Percentiles rank a stretch among this genome's conserved stretches.
Conservation (phyloP, 1,140 invertebrate species). For the Ladona fulva region DNA sequence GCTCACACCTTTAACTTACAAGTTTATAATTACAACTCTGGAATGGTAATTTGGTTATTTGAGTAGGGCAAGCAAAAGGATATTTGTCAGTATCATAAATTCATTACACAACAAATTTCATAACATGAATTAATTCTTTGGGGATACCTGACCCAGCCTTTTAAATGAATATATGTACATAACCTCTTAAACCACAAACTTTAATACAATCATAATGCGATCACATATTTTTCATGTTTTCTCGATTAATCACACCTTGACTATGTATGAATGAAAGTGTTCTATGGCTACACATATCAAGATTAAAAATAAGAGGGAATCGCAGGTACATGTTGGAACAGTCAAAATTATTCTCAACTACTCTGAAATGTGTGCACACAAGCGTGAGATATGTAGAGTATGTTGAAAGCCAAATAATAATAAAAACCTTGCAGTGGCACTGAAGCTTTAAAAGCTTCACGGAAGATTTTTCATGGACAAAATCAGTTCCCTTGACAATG, state of each 20-base stretch:
- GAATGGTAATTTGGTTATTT: not conserved
- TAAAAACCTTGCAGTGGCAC: too few relatives aligned
- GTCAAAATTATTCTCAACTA: too few relatives aligned
- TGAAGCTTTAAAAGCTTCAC: too few relatives aligned
- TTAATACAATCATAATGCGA: not conserved
- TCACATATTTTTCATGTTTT: not conserved
- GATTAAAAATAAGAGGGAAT: too few relatives aligned
- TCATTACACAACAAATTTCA: not conserved
- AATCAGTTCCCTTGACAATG: too few relatives aligned
- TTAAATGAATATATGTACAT: not conserved
- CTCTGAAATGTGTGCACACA: too few relatives aligned
- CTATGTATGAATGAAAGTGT: not conserved
- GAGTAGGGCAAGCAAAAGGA: not conserved
- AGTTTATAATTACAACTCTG: not conserved
- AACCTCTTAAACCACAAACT: not conserved
- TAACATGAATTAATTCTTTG: not conserved
- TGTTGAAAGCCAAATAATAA: too few relatives aligned
- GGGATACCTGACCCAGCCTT: not conserved
- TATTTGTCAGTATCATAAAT: not conserved
- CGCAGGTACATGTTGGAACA: too few relatives aligned
- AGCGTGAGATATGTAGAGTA: too few relatives aligned
- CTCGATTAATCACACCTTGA: not conserved
- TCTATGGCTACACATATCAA: too few relatives aligned
- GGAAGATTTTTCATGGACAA: too few relatives aligned
- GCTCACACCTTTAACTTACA: not conserved